Evolutionary conservation across 2,797 vertebrate genomes (phyloP).

Genomic region (Spondyliosoma cantharus): DNA sequence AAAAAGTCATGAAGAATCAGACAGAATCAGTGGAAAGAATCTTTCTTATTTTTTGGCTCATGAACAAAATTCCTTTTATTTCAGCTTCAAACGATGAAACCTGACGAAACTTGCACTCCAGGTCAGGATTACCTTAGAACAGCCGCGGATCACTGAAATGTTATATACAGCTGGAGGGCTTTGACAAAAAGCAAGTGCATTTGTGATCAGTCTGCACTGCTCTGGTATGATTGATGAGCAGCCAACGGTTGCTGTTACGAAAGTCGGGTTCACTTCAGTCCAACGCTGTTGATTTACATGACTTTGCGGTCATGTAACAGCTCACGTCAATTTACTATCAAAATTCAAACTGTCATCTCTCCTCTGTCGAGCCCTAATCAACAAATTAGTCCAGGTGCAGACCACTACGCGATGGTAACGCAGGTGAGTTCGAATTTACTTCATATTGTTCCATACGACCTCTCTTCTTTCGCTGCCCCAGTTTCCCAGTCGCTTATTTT

Average conservation of each 20-base stretch:
- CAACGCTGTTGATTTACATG: constrained; percentile 2
- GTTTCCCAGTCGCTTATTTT: constrained; percentile 8
- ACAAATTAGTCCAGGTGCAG: background rate
- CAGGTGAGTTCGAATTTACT: background rate
- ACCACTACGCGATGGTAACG: background rate
- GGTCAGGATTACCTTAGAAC: constrained; percentile 36
- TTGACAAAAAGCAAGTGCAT: constrained; percentile 23
- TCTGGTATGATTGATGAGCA: constrained; percentile 37
- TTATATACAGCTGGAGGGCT: constrained; percentile 26
- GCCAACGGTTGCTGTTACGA: background rate
- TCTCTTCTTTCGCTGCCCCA: constrained; percentile 7
- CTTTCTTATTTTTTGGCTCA: background rate
- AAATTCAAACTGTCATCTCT: constrained; percentile 11
- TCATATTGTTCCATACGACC: constrained; percentile 16
- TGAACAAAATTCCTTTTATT: constrained; percentile 10
- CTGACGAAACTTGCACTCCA: constrained; percentile 5
- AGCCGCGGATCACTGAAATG: constrained; percentile 24
- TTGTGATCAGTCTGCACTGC: constrained; percentile 20
- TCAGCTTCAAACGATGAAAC: constrained; percentile 26
- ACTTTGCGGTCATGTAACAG: background rate
- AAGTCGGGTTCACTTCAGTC: constrained; percentile 21
- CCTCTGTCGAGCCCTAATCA: background rate
- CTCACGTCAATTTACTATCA: constrained; percentile 2
- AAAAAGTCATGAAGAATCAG: background rate
- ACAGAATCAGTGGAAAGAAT: background rate